Percentiles rank a stretch among this genome's conserved stretches.
Evolutionary conservation across 1,140 invertebrate genomes (phyloP).

Genomic region (Drosophila orosa): DNA sequence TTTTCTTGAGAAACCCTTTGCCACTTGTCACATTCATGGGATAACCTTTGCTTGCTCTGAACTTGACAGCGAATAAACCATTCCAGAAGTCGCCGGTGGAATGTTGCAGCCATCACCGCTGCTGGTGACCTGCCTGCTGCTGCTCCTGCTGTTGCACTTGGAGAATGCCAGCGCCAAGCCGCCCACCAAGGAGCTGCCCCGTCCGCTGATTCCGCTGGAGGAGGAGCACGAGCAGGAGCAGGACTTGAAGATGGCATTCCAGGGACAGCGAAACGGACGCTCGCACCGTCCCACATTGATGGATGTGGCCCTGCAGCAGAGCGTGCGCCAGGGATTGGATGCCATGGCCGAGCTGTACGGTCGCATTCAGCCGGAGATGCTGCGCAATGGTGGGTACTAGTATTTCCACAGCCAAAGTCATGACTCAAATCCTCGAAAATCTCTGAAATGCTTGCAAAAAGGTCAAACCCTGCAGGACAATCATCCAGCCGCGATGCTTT

Average conservation of each 20-base stretch:
- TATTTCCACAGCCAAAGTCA: constrained; percentile 2
- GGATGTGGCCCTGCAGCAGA: constrained; percentile 77
- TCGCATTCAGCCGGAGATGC: constrained; percentile 76
- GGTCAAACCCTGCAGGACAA: constrained; percentile 78
- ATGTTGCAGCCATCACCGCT: constrained; percentile 51
- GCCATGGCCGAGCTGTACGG: constrained; percentile 81
- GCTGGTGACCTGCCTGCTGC: constrained; percentile 20
- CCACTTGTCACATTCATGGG: neutral
- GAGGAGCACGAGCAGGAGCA: constrained; percentile 12
- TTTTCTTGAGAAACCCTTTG: neutral
- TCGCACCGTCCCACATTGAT: constrained; percentile 71
- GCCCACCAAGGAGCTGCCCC: constrained; percentile 63
- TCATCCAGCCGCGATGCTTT: constrained; percentile 80
- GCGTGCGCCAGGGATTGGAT: constrained; percentile 77
- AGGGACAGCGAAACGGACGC: constrained; percentile 43
- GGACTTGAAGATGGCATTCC: constrained; percentile 17
- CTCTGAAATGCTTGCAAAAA: constrained; percentile 32
- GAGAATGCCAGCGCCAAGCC: constrained; percentile 41
- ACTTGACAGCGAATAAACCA: constrained; percentile 31
- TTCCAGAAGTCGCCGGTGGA: constrained; percentile 43
- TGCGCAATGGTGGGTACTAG: constrained; percentile 76
- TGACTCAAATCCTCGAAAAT: constrained; percentile 26
- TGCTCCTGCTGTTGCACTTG: constrained; percentile 10
- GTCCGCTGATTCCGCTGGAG: constrained; percentile 30
- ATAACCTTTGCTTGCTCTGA: constrained; percentile 4